Percentiles rank a stretch among this genome's conserved stretches.
phyloP scores from a whole-genome alignment of 2,113 vertebrate genomes.

The Varanus komodoensis region DNA sequence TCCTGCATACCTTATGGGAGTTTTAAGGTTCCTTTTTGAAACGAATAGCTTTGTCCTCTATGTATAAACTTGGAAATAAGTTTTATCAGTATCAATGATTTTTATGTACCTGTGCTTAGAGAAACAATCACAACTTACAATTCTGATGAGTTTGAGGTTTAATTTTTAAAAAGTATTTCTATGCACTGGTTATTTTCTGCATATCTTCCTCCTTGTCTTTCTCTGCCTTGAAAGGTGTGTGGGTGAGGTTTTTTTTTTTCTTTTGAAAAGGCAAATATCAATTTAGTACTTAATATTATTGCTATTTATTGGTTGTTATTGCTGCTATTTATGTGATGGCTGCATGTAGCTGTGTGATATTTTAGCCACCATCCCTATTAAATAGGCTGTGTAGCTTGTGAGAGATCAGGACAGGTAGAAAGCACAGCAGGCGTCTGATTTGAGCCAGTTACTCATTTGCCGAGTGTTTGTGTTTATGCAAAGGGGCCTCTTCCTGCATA shows the following conservation, averaged over 20 bases:
- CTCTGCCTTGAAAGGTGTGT: slow-evolving; percentile 58
- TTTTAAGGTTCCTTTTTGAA: slow-evolving; percentile 33
- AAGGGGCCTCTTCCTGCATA: slow-evolving; percentile 97
- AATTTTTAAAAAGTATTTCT: slow-evolving; percentile 38
- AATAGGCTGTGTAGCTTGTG: slow-evolving; percentile 70
- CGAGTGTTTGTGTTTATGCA: slow-evolving; percentile 99
- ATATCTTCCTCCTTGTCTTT: slow-evolving; percentile 56
- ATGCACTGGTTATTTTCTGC: slow-evolving; percentile 24
- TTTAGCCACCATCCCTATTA: slow-evolving; percentile 71
- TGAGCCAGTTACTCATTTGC: slow-evolving; percentile 93
- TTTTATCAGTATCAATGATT: slow-evolving; percentile 19
- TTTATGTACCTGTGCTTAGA: slow-evolving; percentile 6
- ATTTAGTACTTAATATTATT: slow-evolving; percentile 69
- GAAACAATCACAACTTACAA: background rate
- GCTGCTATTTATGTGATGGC: slow-evolving; percentile 67
- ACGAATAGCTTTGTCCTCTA: background rate
- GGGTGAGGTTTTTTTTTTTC: slow-evolving; percentile 63
- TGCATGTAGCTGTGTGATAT: slow-evolving; percentile 56
- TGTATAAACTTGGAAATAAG: background rate
- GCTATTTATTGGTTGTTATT: slow-evolving; percentile 74
- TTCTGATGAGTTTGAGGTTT: slow-evolving; percentile 38
- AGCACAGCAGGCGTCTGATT: slow-evolving; percentile 88
- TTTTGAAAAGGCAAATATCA: slow-evolving; percentile 60
- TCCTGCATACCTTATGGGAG: background rate
- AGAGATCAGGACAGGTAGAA: slow-evolving; percentile 89